Conservation (phyloP, 2,888 invertebrate species). For the Lycaena phlaeas region DNA sequence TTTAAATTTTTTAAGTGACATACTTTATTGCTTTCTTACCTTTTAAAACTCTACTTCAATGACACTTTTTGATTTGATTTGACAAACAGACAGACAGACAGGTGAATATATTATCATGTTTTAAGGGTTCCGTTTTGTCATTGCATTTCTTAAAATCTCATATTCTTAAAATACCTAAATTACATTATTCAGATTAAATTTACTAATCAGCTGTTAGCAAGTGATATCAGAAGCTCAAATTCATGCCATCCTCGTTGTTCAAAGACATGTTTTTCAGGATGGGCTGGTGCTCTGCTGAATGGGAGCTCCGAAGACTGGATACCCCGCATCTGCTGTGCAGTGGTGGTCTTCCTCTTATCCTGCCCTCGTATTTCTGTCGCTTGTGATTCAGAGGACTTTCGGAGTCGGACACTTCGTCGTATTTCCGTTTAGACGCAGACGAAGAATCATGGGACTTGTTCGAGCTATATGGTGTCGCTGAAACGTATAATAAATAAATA, state of each 20-base stretch:
- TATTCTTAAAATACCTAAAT: no score
- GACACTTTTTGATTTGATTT: no score
- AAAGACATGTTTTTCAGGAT: conserved; percentile 29
- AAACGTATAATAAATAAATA: no score
- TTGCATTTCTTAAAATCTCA: no score
- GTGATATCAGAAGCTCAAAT: conserved; percentile 43
- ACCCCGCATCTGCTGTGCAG: conserved; percentile 37
- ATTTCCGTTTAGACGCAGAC: conserved; percentile 51
- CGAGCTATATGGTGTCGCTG: conserved; percentile 37
- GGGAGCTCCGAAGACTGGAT: conserved; percentile 32
- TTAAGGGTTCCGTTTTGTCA: no score
- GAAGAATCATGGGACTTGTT: conserved; percentile 34
- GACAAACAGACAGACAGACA: no score
- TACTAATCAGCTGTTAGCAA: no score
- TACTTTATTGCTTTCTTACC: no score
- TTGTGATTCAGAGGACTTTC: conserved; percentile 61
- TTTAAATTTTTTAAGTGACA: no score
- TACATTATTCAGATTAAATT: no score
- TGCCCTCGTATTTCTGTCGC: conserved; percentile 50
- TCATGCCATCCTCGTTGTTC: conserved; percentile 35
- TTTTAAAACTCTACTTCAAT: no score
- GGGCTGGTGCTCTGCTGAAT: conserved; percentile 39
- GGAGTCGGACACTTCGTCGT: conserved; percentile 41
- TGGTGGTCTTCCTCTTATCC: conserved; percentile 56
- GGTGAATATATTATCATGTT: no score